Evolutionary conservation across 2,113 vertebrate species (phyloP).

Genomic region (human): GRCh38 chr11:82361001-82361500

Average conservation of each 20-base stretch:
- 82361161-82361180: not conserved
- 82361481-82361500: not conserved
- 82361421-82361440: not conserved
- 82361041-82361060: not conserved
- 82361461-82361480: not conserved
- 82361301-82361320: not conserved
- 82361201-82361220: not conserved
- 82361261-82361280: not conserved
- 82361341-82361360: not conserved
- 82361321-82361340: not conserved
- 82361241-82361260: not conserved
- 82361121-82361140: not conserved
- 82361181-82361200: not conserved
- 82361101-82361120: not conserved
- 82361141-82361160: not conserved
- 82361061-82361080: not conserved
- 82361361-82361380: not conserved
- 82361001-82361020: not conserved
- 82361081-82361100: not conserved
- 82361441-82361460: not conserved
- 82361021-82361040: not conserved
- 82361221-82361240: not conserved
- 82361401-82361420: not conserved
- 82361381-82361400: not conserved
- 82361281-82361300: not conserved